Base-by-base conservation (phyloP, 2,113 vertebrate species). In the Nanorana parkeri region DNA sequence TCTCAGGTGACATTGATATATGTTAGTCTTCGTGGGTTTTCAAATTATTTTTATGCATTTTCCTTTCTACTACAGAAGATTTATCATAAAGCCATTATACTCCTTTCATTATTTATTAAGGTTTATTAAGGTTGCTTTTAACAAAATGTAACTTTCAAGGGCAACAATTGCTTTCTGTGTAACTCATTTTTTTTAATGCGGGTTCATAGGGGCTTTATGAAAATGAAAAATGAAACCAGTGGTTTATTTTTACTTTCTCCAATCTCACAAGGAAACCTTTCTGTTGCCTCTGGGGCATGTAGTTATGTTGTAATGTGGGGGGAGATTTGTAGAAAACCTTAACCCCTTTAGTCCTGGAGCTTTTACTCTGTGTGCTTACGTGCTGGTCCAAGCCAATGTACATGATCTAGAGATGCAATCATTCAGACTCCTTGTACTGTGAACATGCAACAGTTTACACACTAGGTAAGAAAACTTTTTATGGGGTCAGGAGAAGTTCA, bases 101-200 rank as follows among this genome's bases (percentile, higher is more conserved):
- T 23, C 23, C 26, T 15, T 80, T 24, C 61, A 61, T 61, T 80
- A 78, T 78, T 78, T 78, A 69, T 55, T 51, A 80, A 36, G 56
- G 64, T 78, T 78, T 78, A 69, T 55, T 51, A 80, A 36, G 56
- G 64, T 73, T 81, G 58, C 32, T 28, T 55, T 54, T 21, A 29
- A 60, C 11, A 52, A 72, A 64, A 80, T 80, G 55, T 24, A 63
- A 72, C 67, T 80, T 63, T 71, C 55, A 69, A 26, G 3, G n/a
- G n/a, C 19, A 4, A 24, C 19, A 15, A 58, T 58, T 36, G 64
- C 77, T 17, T 58, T 51, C 32, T 21, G 68, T 21, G 47, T 36
- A 56, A 66, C 71, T 17, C 58, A 36, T 64, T 66, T 51, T 73
- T n/a, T 81, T 64, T 56, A 17, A 5, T 7, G 24, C 41, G 26